A percentile compares a stretch with the other conserved stretches of the same genome.
Conservation (phyloP, 2,888 invertebrate genomes). For the Cheilosia scutellata region DNA sequence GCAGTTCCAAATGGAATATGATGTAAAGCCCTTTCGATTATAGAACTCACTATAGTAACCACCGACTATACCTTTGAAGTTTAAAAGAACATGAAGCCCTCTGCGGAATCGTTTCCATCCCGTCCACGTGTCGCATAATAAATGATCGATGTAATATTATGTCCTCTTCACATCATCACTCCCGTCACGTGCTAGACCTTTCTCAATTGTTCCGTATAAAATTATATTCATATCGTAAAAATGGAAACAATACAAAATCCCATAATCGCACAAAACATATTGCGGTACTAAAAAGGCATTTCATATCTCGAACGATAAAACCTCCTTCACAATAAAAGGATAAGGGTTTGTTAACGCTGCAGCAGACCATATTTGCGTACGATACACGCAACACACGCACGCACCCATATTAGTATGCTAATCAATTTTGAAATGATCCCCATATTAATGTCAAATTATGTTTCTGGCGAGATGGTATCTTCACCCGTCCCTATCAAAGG, state of each 20-base stretch:
- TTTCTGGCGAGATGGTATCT: not conserved
- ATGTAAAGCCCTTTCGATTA: too few species aligned
- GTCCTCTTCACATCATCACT: not conserved
- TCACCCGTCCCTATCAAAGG: slow-evolving; percentile 1
- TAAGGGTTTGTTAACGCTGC: not conserved
- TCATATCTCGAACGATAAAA: slow-evolving; percentile 14
- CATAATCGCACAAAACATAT: slow-evolving; percentile 28
- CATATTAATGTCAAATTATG: slow-evolving; percentile 51
- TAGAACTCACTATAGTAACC: too few species aligned
- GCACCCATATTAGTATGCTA: slow-evolving; percentile 48
- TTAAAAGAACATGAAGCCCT: too few species aligned
- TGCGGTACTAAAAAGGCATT: slow-evolving; percentile 24
- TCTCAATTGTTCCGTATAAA: not conserved
- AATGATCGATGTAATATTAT: too few species aligned
- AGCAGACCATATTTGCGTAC: slow-evolving; percentile 1
- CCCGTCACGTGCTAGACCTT: not conserved
- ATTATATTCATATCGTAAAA: slow-evolving; percentile 37
- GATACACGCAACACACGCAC: slow-evolving; percentile 13
- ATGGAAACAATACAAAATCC: slow-evolving; percentile 36
- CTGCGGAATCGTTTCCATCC: too few species aligned
- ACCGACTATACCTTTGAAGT: too few species aligned
- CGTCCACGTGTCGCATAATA: not conserved
- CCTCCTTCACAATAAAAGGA: slow-evolving; percentile 19
- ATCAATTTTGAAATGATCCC: slow-evolving; percentile 50
- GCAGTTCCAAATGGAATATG: too few species aligned